Percentiles rank a stretch among this genome's conserved stretches.
These are phyloP conservation scores for Fabriciana adippe DNA, from an alignment of 2,888 invertebrate genomes.

Conservation along the genomic window DNA sequence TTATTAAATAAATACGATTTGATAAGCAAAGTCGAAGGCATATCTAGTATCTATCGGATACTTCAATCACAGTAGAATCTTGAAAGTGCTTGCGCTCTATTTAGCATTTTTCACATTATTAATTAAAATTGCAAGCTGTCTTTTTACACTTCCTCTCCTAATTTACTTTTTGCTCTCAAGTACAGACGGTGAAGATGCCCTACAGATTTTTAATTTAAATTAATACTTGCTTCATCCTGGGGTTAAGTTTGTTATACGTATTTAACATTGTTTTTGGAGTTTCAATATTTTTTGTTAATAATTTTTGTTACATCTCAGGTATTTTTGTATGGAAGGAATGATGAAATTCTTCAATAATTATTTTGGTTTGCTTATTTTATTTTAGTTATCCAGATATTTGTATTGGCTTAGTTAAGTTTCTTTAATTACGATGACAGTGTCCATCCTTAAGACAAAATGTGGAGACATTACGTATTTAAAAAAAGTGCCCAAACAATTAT, in stretches of 20 bases:
- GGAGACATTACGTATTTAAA: too few relatives aligned
- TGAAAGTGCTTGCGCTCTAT: slow-evolving; percentile 1
- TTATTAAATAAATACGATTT: too few relatives aligned
- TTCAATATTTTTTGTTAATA: not conserved
- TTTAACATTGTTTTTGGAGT: too few relatives aligned
- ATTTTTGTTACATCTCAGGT: not conserved
- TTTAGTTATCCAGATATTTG: too few relatives aligned
- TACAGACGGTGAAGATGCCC: not conserved
- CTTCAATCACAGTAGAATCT: not conserved
- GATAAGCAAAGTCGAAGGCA: too few relatives aligned
- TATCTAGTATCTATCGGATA: not conserved
- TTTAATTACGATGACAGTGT: too few relatives aligned
- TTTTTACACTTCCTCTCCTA: slow-evolving; percentile 11
- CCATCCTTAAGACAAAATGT: too few relatives aligned
- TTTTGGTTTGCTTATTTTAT: too few relatives aligned
- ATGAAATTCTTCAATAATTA: too few relatives aligned
- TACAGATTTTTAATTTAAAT: slow-evolving; percentile 4
- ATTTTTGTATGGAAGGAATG: too few relatives aligned
- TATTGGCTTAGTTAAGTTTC: too few relatives aligned
- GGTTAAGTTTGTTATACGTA: not conserved
- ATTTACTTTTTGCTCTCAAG: slow-evolving; percentile 10
- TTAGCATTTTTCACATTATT: slow-evolving; percentile 25
- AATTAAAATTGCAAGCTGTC: slow-evolving; percentile 22
- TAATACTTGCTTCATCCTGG: not conserved
- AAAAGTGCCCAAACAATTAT: too few relatives aligned